A percentile compares a stretch with the other conserved stretches of the same genome.
Evolutionary conservation across 2,797 vertebrate species (phyloP).

Genomic region (Arnoldichthys spilopterus): DNA sequence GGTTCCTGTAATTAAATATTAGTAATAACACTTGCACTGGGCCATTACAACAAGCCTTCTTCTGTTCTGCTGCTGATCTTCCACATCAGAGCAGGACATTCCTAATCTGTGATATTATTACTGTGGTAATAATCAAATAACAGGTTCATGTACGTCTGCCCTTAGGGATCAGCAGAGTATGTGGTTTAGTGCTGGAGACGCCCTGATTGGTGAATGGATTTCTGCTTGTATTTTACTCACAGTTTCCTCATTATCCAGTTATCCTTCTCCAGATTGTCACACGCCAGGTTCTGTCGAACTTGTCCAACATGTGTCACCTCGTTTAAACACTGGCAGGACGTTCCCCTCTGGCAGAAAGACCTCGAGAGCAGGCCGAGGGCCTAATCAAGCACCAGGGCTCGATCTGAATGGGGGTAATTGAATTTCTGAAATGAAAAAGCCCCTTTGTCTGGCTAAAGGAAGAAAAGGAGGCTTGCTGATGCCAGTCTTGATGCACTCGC

Average conservation of each 20-base stretch:
- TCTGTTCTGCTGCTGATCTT: no score
- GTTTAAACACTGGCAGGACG: slow-evolving; percentile 20
- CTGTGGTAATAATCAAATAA: no score
- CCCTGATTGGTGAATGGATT: not conserved
- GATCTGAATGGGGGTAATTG: slow-evolving; percentile 58
- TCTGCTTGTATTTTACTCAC: not conserved
- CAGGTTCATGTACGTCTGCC: no score
- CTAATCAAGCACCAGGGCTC: slow-evolving; percentile 44
- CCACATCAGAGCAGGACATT: no score
- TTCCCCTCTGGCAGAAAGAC: slow-evolving; percentile 42
- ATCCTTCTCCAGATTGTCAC: not conserved
- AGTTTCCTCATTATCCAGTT: slow-evolving; percentile 1
- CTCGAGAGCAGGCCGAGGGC: slow-evolving; percentile 29
- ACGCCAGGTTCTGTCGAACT: slow-evolving; percentile 20
- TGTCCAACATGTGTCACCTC: not conserved
- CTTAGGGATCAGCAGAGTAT: not conserved
- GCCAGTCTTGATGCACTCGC: slow-evolving; percentile 50
- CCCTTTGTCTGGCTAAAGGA: slow-evolving; percentile 53
- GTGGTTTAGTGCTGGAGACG: not conserved
- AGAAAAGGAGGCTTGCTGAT: slow-evolving; percentile 44
- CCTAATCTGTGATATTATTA: no score
- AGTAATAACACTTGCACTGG: no score
- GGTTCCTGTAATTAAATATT: no score
- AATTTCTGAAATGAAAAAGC: slow-evolving; percentile 58
- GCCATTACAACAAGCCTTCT: no score